These are phyloP conservation scores for Pelvicachromis taeniatus DNA, from an alignment of 2,113 vertebrate genomes.

Conservation along the genomic window DNA sequence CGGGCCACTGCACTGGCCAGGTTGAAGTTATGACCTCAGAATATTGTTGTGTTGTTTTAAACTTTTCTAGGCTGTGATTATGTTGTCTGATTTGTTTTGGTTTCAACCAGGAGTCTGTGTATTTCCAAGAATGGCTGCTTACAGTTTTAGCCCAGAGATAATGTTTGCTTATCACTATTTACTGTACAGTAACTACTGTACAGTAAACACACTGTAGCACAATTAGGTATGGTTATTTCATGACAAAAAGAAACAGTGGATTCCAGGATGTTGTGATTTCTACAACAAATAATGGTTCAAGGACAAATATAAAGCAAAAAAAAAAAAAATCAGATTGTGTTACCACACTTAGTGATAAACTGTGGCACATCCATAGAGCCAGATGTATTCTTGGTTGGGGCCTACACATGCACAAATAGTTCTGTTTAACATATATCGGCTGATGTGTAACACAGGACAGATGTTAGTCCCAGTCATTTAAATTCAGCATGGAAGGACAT, in stretches of 20 bases:
- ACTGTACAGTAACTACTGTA: background rate
- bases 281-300: background rate
- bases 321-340: background rate
- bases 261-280: background rate
- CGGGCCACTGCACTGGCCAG: slow-evolving; percentile 43
- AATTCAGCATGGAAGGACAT: background rate
- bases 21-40: slow-evolving; percentile 50
- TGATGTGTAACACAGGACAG: background rate
- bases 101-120: slow-evolving; percentile 8
- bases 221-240: background rate
- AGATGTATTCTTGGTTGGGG: background rate
- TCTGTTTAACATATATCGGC: background rate
- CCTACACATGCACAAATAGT: background rate
- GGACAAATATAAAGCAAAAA: background rate
- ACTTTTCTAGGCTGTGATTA: slow-evolving; percentile 46
- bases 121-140: slow-evolving; percentile 8
- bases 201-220: background rate
- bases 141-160: slow-evolving; percentile 9
- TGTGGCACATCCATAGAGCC: background rate
- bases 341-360: background rate
- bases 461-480: background rate
- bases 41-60: slow-evolving; percentile 50
- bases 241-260: background rate
- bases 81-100: slow-evolving; percentile 25
- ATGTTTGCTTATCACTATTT: slow-evolving; percentile 19